These are phyloP conservation scores for Natator depressus DNA, from an alignment of 2,113 vertebrate genomes.

Conservation along the genomic window DNA sequence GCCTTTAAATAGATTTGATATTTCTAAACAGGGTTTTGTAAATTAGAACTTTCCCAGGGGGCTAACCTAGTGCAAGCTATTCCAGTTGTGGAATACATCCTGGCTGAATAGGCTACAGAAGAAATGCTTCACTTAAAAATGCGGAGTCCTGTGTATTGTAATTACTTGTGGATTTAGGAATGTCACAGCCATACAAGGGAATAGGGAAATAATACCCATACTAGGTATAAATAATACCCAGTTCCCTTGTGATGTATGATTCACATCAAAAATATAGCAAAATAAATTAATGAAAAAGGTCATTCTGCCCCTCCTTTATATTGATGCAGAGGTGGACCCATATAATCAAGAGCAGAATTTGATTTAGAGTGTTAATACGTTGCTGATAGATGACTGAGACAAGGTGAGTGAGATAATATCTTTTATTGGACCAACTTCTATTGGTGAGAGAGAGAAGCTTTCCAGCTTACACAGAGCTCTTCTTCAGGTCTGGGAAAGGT, in stretches of 20 bases:
- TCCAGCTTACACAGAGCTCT: background rate
- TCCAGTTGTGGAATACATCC: conserved; percentile 73
- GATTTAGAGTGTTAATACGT: background rate
- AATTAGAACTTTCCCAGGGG: conserved; percentile 82
- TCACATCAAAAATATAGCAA: background rate
- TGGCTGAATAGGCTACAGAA: conserved; percentile 62
- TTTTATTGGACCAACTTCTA: background rate
- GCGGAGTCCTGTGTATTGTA: background rate
- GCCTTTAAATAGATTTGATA: conserved; percentile 82
- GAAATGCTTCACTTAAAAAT: conserved; percentile 31
- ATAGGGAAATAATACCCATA: background rate
- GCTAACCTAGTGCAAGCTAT: conserved; percentile 65
- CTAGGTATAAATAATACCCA: conserved; percentile 30
- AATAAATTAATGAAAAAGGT: background rate
- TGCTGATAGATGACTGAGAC: background rate
- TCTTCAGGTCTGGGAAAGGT: background rate
- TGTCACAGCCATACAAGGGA: conserved; percentile 22
- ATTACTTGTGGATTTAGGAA: conserved; percentile 50
- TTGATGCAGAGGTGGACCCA: background rate
- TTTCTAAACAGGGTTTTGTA: conserved; percentile 80
- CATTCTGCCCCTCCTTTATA: background rate
- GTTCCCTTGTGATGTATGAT: background rate
- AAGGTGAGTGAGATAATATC: background rate
- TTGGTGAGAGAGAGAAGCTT: background rate
- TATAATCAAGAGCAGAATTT: background rate